These are phyloP conservation scores for Cavia aperea DNA, from an alignment of 2,113 vertebrate species.

Conservation along the genomic window DNA sequence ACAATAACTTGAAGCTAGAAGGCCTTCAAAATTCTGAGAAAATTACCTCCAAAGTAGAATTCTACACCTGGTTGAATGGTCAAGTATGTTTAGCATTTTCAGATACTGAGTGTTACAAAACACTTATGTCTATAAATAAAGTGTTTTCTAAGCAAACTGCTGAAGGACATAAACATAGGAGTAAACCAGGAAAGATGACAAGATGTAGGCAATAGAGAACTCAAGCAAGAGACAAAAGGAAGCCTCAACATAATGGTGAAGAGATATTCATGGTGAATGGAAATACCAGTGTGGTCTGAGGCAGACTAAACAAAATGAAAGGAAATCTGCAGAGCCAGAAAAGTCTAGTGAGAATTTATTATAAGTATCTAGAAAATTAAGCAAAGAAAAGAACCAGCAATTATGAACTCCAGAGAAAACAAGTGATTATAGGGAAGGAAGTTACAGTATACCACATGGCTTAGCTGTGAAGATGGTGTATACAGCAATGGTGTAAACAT, in stretches of 20 bases:
- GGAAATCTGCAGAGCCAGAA: not conserved
- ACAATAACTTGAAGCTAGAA: slow-evolving; percentile 23
- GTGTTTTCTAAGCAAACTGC: not conserved
- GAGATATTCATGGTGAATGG: not conserved
- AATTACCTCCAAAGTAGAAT: not conserved
- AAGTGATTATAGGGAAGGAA: not conserved
- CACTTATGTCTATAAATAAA: not conserved
- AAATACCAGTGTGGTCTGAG: not conserved
- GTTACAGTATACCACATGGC: not conserved
- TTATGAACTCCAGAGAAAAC: not conserved
- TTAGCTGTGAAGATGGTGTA: not conserved
- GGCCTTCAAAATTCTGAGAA: not conserved
- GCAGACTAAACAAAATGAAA: not conserved
- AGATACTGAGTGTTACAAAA: not conserved
- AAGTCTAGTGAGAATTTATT: not conserved
- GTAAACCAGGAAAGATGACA: not conserved
- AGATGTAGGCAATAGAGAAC: not conserved
- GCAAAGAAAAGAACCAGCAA: not conserved
- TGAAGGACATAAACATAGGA: not conserved
- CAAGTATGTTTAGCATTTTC: not conserved
- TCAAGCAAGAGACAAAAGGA: not conserved
- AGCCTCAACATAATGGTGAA: not conserved
- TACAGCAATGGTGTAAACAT: not conserved
- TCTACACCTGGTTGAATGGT: not conserved
- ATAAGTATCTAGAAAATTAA: not conserved